Base-by-base conservation (phyloP, 64 coral and sea anemone genomes). In the Pachyseris speciosa region DNA sequence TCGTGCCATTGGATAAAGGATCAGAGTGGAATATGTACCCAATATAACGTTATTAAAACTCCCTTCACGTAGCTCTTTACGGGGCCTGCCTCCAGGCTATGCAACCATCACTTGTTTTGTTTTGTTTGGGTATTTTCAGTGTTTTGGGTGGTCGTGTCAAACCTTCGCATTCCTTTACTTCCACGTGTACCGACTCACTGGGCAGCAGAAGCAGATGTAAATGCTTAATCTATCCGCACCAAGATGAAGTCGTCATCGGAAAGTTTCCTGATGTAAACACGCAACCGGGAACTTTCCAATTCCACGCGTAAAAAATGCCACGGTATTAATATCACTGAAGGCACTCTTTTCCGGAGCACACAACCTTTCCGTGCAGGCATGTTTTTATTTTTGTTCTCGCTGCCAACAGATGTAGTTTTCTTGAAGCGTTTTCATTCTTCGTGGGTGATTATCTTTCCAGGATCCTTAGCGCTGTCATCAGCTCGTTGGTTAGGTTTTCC, bases 261-360 rank as follows among this genome's bases (percentile, higher is more conserved):
- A 7, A 71, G 67, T 71, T 71, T 71, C 67, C 67, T 71, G 30
- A 41, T 39, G 67, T 40, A 71, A 71, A 71, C 67, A 71, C 15
- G 67, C 34, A 71, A 39, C 67, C 16, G 34, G 67, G 15, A 71
- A 71, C 32, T 39, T 71, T 37, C 32, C 17, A 40, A 33, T 40
- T 71, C 36, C 15, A 38, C 19, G 17, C 16, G 37, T 39, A 71
- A 34, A n/a, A 22, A 38, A 38, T 71, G 32, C 0, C 5, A 71
- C 12, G 39, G 22, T 16, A 71, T 33, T 33, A 26, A 1, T 8
- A 16, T 67, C 11, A 64, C 60, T 64, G 29, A 6, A 38, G 19
- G 13, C 19, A 27, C 32, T 33, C 39, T 20, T 39, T 71, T 71
- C 34, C 36, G 32, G 17, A 40, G 34, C 38, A 71, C 22, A 7